Percentiles rank a stretch among this genome's conserved stretches.
Conservation (phyloP, 1,140 invertebrate species). For the Phortica variegata region DNA sequence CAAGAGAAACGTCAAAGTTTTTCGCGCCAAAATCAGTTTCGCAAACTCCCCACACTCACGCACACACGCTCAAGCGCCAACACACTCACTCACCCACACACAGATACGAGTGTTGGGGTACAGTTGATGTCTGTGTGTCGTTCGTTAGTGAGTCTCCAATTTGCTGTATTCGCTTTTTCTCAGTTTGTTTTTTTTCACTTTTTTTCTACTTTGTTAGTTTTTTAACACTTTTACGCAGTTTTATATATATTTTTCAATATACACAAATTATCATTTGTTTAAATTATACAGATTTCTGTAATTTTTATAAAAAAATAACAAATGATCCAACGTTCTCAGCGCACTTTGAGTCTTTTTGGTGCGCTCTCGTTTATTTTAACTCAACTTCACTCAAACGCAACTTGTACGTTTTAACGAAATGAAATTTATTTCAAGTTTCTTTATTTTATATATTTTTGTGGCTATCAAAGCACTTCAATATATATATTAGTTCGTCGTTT, state of each 20-base stretch:
- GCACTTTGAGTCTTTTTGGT: not conserved
- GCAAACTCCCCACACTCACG: constrained; percentile 5
- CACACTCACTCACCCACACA: constrained; percentile 5
- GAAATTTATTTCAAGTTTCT: constrained; percentile 1
- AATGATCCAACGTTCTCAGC: too few species aligned
- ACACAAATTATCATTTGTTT: too few species aligned
- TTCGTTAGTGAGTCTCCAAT: not conserved
- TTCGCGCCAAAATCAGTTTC: constrained; percentile 53
- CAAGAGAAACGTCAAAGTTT: constrained; percentile 49
- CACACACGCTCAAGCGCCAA: constrained; percentile 9
- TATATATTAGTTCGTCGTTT: too few species aligned
- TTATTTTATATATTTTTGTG: not conserved
- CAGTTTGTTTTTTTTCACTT: constrained; percentile 20
- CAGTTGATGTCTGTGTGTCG: constrained; percentile 7
- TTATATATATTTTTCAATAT: constrained; percentile 38
- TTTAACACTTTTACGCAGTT: constrained; percentile 27
- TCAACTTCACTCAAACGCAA: constrained; percentile 6
- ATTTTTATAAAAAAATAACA: too few species aligned
- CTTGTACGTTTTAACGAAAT: constrained; percentile 9
- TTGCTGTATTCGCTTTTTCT: constrained; percentile 5
- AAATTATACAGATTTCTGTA: too few species aligned
- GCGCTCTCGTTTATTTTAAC: constrained; percentile 1
- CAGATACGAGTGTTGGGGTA: constrained; percentile 12
- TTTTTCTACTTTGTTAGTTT: constrained; percentile 24
- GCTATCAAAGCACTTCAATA: too few species aligned